Conservation (phyloP, 2,797 vertebrate genomes). For the Enteromius radiatus region DNA sequence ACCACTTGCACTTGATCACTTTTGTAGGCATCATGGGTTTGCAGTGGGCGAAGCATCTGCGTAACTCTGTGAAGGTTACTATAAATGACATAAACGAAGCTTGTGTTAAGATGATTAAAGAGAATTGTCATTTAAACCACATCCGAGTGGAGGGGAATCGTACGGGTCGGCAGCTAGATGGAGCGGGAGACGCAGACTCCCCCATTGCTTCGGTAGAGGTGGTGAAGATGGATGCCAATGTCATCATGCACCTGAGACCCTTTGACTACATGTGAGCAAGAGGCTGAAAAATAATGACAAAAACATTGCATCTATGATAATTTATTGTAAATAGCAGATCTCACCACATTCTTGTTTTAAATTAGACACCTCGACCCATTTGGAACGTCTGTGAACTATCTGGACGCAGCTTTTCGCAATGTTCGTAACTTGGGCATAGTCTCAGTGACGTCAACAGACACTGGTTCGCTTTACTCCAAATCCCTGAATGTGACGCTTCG, state of each 20-base stretch:
- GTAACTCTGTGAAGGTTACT: slow-evolving; percentile 87
- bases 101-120: slow-evolving; percentile 90
- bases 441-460: slow-evolving; percentile 93
- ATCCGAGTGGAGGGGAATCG: slow-evolving; percentile 81
- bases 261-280: slow-evolving; percentile 92
- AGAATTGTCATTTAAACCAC: slow-evolving; percentile 94
- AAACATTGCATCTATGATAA: not conserved
- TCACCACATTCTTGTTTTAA: not conserved
- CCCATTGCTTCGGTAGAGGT: slow-evolving; percentile 84
- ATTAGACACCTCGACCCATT: slow-evolving; percentile 94
- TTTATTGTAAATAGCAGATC: not conserved
- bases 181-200: slow-evolving; percentile 59
- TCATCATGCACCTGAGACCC: slow-evolving; percentile 92
- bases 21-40: slow-evolving; percentile 93
- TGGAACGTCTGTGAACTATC: slow-evolving; percentile 91
- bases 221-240: slow-evolving; percentile 95
- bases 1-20: not conserved
- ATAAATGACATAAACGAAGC: slow-evolving; percentile 93
- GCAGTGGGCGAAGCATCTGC: slow-evolving; percentile 96
- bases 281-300: not conserved
- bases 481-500: slow-evolving; percentile 90
- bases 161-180: slow-evolving; percentile 71
- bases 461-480: slow-evolving; percentile 92
- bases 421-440: slow-evolving; percentile 92
- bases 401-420: slow-evolving; percentile 95